Evolutionary conservation across 2,888 invertebrate genomes (phyloP).

Genomic region (Esperia sulphurella): DNA sequence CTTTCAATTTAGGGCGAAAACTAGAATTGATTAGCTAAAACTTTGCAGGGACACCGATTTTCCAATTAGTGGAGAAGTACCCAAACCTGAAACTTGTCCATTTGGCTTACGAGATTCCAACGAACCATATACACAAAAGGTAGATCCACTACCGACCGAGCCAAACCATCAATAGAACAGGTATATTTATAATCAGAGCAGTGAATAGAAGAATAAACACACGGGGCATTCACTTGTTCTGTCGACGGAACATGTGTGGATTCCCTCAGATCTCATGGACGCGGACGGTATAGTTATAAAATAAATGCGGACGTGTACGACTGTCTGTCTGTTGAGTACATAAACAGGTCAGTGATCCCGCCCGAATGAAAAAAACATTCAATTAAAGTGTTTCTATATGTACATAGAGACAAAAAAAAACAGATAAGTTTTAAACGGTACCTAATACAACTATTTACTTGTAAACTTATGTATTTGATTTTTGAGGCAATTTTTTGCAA

Average conservation of each 20-base stretch:
- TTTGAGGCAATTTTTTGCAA: too few species aligned
- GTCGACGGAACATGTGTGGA: conserved; percentile 39
- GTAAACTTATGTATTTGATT: too few species aligned
- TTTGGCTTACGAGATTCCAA: too few species aligned
- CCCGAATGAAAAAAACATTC: conserved; percentile 29
- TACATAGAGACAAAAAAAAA: background rate
- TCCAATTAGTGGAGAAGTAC: too few species aligned
- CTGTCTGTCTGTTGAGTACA: conserved; percentile 55
- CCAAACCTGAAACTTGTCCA: too few species aligned
- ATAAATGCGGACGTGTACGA: conserved; percentile 66
- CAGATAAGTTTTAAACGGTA: background rate
- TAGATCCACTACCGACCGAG: too few species aligned
- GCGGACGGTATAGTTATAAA: conserved; percentile 50
- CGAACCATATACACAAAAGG: too few species aligned
- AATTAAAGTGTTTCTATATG: background rate
- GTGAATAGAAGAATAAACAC: conserved; percentile 24
- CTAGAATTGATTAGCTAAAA: too few species aligned
- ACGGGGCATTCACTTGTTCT: conserved; percentile 40
- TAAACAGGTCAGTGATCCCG: conserved; percentile 61
- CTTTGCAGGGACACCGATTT: too few species aligned
- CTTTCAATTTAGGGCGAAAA: too few species aligned
- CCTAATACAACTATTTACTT: too few species aligned
- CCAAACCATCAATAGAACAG: background rate
- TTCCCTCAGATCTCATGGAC: conserved; percentile 39
- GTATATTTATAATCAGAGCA: too few species aligned